These are phyloP conservation scores for Ephialtes manifestator DNA, from an alignment of 2,888 invertebrate species.

Conservation along the genomic window DNA sequence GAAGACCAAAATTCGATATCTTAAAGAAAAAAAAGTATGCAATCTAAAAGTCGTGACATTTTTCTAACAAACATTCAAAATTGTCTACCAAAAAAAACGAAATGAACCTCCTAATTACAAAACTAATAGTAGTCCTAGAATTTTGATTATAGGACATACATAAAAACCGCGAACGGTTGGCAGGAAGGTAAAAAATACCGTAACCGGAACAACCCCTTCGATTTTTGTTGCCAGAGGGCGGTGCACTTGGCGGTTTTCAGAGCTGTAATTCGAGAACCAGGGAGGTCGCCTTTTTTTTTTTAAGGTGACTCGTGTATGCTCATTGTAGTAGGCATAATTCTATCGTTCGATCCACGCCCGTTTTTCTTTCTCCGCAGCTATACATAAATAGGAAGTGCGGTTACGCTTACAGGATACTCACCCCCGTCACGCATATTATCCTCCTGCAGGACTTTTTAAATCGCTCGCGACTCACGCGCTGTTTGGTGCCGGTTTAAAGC, in stretches of 20 bases:
- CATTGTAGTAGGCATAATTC: slow-evolving; percentile 23
- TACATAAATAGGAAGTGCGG: slow-evolving; percentile 67
- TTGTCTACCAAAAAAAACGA: too few species aligned
- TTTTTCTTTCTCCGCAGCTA: neutral
- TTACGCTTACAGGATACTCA: slow-evolving; percentile 59
- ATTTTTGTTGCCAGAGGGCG: slow-evolving; percentile 63
- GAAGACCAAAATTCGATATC: too few species aligned
- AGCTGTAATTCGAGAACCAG: slow-evolving; percentile 60
- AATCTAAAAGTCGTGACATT: too few species aligned
- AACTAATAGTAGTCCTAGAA: neutral
- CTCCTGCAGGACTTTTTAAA: slow-evolving; percentile 54
- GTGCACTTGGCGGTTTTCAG: slow-evolving; percentile 60
- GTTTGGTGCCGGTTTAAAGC: slow-evolving; percentile 27
- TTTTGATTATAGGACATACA: neutral
- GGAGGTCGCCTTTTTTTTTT: slow-evolving; percentile 45
- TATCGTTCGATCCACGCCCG: slow-evolving; percentile 21
- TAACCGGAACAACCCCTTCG: slow-evolving; percentile 62
- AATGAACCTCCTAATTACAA: too few species aligned
- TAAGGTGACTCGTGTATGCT: neutral
- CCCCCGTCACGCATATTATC: slow-evolving; percentile 68
- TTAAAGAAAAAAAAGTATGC: too few species aligned
- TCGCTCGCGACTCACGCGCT: slow-evolving; percentile 22
- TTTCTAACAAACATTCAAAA: too few species aligned
- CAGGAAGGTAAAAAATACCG: slow-evolving; percentile 27
- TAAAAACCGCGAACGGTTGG: slow-evolving; percentile 3